A percentile compares a stretch with the other conserved stretches of the same genome.
Conservation (phyloP, 2,797 vertebrate genomes). For the Sternotherus odoratus region DNA sequence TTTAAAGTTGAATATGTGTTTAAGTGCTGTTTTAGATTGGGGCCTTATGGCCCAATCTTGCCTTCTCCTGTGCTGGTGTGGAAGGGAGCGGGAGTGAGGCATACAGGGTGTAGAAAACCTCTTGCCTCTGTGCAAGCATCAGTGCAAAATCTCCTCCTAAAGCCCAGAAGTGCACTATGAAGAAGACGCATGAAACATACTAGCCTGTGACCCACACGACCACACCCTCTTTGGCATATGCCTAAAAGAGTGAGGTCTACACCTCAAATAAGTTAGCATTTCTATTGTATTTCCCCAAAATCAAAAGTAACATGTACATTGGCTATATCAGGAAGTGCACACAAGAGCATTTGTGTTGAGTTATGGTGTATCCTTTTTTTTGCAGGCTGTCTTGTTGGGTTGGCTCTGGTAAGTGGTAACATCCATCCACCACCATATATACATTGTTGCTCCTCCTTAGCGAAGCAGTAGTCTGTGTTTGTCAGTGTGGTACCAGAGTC, state of each 20-base stretch:
- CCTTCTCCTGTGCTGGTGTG: background rate
- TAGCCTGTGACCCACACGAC: background rate
- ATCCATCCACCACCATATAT: background rate
- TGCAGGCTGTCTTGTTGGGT: background rate
- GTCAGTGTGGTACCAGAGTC: fast-evolving
- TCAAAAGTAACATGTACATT: background rate
- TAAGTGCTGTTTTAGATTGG: background rate
- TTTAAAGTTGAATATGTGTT: background rate
- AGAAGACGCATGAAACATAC: background rate
- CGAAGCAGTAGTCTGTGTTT: fast-evolving
- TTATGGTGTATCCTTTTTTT: background rate
- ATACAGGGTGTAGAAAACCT: background rate
- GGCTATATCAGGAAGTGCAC: background rate
- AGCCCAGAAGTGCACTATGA: background rate
- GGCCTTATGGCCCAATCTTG: background rate
- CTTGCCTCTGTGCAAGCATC: background rate
- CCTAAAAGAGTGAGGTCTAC: background rate
- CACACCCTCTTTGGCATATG: background rate
- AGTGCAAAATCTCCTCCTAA: background rate
- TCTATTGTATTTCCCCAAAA: too few relatives aligned
- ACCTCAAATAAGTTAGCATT: too few relatives aligned
- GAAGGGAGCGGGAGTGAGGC: background rate
- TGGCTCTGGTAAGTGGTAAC: background rate
- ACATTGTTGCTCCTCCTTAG: background rate
- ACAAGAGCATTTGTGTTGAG: background rate